A percentile compares a stretch with the other conserved stretches of the same genome.
phyloP scores from a whole-genome alignment of 2,113 vertebrate species.

The Microcebus griseorufus region DNA sequence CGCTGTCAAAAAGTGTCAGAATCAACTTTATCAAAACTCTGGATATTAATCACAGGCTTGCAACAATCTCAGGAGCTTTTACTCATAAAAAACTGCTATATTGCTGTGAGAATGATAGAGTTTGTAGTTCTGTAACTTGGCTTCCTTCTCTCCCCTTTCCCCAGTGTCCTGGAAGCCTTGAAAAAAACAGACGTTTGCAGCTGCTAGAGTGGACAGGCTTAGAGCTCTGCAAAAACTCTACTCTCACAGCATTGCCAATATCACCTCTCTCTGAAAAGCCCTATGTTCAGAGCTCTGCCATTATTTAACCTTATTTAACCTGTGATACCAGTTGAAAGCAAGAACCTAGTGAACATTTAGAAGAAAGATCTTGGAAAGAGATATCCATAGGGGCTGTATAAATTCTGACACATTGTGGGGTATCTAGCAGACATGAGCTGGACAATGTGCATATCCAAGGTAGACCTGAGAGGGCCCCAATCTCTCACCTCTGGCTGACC shows the following conservation, averaged over 20 bases:
- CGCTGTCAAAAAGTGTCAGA: background rate
- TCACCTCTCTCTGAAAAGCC: background rate
- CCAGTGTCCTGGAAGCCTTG: no score
- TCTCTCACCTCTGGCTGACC: background rate
- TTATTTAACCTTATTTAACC: background rate
- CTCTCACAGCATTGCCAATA: background rate
- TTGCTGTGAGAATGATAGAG: rapidly evolving
- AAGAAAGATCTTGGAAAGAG: background rate
- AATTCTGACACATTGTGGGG: background rate
- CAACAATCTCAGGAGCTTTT: background rate
- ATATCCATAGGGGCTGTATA: no score
- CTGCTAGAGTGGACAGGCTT: background rate
- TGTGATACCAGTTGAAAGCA: background rate
- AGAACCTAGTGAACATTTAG: background rate
- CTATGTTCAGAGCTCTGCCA: background rate
- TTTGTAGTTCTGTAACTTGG: background rate
- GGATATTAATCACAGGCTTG: background rate
- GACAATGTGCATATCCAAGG: rapidly evolving
- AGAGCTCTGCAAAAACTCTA: background rate
- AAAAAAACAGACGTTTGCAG: background rate
- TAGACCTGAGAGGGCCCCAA: background rate
- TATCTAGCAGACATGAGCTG: background rate
- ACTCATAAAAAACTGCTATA: background rate
- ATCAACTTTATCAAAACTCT: background rate
- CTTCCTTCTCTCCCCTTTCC: rapidly evolving